A percentile compares a stretch with the other conserved stretches of the same genome.
phyloP scores from a whole-genome alignment of 1,140 invertebrate genomes.

The Parasteatoda tepidariorum region DNA sequence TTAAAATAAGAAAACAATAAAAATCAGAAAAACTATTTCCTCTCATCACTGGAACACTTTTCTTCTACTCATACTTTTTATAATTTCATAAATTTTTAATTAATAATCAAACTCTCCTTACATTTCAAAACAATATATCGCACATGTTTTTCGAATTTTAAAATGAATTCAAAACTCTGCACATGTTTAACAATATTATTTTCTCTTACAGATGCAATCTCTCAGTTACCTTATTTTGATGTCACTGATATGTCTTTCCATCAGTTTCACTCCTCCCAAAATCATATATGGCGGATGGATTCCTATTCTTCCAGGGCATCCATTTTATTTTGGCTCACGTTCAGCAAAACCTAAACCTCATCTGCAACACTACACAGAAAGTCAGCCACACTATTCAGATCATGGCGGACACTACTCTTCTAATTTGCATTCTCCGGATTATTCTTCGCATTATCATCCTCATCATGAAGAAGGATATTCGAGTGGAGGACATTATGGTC shows the following conservation, averaged over 20 bases:
- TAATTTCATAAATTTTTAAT: no score
- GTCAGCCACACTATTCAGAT: not conserved
- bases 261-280: conserved; percentile 36
- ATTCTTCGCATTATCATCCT: not conserved
- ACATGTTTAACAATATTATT: not conserved
- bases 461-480: not conserved
- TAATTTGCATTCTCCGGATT: not conserved
- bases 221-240: not conserved
- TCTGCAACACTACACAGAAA: not conserved
- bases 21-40: no score
- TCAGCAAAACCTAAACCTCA: not conserved
- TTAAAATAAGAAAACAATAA: no score
- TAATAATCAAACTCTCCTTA: not conserved
- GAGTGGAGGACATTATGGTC: not conserved
- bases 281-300: conserved; percentile 58
- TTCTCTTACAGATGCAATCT: no score
- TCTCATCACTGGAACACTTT: no score
- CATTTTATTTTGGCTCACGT: conserved; percentile 49
- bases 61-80: no score
- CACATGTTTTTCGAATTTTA: not conserved
- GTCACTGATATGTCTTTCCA: not conserved
- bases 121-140: not conserved
- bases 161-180: not conserved
- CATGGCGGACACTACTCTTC: not conserved
- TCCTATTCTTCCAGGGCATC: conserved; percentile 56